Evolutionary conservation across 92 coral and sea anemone genomes (phyloP), one percentile per base, ranked within the genome.

Genomic region (Scolanthus callimorphus): DNA sequence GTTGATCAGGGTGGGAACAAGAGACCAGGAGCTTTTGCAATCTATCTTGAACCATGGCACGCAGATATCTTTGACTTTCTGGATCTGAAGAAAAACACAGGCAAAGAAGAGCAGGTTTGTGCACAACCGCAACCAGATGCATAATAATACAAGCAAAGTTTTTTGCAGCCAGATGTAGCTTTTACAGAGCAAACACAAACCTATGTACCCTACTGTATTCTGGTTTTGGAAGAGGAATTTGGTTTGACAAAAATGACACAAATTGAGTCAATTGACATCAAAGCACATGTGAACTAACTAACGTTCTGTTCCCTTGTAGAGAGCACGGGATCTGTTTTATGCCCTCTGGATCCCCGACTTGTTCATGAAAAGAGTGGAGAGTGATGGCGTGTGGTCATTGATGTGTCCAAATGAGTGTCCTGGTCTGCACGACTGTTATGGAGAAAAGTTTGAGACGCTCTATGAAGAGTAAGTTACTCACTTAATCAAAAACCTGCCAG

Each of bases 1-100:
- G 97, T 91, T 9, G 97, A 91, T 60, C 97, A 91, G 50, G 97
- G 97, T 20, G 97, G 97, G 1, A 91, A 91, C 80, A 91, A 91
- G 62, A 63, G 97, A 15, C 97, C 97, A 1, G 97, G 97, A 2
- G 97, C 97, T 22, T 87, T 91, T 80, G 97, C 97, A 0, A 83
- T 91, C 10, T 91, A 91, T 54, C 70, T 91, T 29, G 97, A 91
- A 49, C 97, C 97, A 25, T 91, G 97, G 97, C 97, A 91, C 58
- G 85, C 79, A 2, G 97, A 91, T 28, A 58, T 91, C 53, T 79
- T 74, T 62, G 97, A 91, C 0, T 91, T 83, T 58, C 74, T 91
- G 59, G 97, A 91, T 29, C 78, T 91, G 25, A 88, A 74, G 67
- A 91, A 88, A 58, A 91, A 91, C 81, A 91, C 97, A 10, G 97